Base-by-base conservation (phyloP, 1,140 invertebrate genomes). In the Drosophila mayri region DNA sequence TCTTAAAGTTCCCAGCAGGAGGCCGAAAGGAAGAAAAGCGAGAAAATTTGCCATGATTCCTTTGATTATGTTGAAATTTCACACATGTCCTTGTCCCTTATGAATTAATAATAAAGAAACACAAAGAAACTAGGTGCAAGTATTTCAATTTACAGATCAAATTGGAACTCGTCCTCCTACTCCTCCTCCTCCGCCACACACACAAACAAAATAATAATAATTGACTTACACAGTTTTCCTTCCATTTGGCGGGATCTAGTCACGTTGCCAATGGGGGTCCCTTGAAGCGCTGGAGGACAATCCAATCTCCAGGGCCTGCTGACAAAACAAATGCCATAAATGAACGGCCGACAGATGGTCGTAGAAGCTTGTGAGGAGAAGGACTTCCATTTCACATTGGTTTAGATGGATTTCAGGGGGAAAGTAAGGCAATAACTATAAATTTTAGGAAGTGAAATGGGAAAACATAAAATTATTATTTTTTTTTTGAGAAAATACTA, bases 311-410 rank as follows among this genome's bases (percentile, higher is more conserved):
- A 70, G 80, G 73, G 63, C 62, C 55, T 76, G 74, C 68, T 88
- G 84, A 79, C 84, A 87, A 87, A 88, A 87, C 84, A 87, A 87
- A 87, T 84, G 80, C 76, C 64, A 87, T 87, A 88, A 87, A 88
- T 87, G 80, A 87, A 73, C 63, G 70, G 76, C 82, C 64, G 68
- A 68, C 79, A 82, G 71, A 76, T 76, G 75, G 64, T 68, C 57
- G 50, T 73, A 62, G 50, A 82, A 75, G 88, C 71, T 88, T 76
- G 71, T 73, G 62, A 73, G 22, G 12, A 22, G 18, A 38, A 37
- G 46, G 20, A 64, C 18, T 22, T 22, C 1, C 63, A 59, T 44
- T 58, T 22, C 20, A 65, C 52, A 57, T 65, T 57, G 60, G 71
- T 47, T 12, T 35, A 32, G 18, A 38, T 43, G 50, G 30, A 41